Evolutionary conservation across 2,888 invertebrate species (phyloP).

Genomic region (Perizoma flavofasciatum): DNA sequence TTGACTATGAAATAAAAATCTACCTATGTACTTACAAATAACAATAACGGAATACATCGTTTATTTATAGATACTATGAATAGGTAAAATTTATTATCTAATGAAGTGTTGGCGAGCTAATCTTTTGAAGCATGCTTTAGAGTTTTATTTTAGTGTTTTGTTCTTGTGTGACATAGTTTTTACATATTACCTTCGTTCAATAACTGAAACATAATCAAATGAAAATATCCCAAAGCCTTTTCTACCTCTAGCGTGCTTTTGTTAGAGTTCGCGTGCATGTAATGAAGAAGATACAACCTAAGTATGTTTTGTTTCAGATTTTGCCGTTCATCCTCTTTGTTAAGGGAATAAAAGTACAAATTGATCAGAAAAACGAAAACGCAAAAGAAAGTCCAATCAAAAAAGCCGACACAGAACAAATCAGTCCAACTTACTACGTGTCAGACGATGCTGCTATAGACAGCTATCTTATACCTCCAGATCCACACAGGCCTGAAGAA

Average conservation of each 20-base stretch:
- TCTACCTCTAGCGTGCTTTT: no score
- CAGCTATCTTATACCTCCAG: slow-evolving; percentile 66
- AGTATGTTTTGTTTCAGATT: slow-evolving; percentile 56
- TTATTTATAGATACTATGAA: no score
- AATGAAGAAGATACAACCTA: not conserved
- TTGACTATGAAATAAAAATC: no score
- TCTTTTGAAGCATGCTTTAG: no score
- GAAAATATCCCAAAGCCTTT: no score
- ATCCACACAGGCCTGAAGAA: slow-evolving; percentile 56
- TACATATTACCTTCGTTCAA: slow-evolving; percentile 69
- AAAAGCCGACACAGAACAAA: slow-evolving; percentile 43
- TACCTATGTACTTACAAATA: no score
- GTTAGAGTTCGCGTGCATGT: no score
- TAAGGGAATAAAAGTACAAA: slow-evolving; percentile 64
- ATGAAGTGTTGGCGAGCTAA: no score
- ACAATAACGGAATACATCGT: slow-evolving; percentile 9
- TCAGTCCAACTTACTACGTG: slow-evolving; percentile 58
- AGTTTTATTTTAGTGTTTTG: slow-evolving; percentile 50
- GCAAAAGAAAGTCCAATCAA: slow-evolving; percentile 40
- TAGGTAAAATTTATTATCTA: no score
- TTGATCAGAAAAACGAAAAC: slow-evolving; percentile 52
- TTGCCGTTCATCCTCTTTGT: slow-evolving; percentile 51
- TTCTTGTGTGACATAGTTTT: slow-evolving; percentile 66
- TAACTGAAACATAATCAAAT: slow-evolving; percentile 63
- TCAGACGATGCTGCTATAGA: slow-evolving; percentile 57